Conservation (phyloP, 2,113 vertebrate genomes). For the Fregetta grallaria region DNA sequence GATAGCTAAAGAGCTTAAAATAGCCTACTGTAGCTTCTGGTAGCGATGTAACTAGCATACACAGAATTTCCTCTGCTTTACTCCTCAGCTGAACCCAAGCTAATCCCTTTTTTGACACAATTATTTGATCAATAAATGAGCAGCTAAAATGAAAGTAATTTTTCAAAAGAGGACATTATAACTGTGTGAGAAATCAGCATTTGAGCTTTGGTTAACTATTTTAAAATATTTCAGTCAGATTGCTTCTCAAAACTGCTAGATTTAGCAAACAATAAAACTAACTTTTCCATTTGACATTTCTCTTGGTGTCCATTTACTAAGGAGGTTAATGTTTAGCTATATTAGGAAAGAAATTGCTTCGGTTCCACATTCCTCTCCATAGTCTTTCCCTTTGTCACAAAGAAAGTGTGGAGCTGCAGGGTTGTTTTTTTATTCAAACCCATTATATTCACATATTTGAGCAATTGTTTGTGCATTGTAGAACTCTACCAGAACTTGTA, state of each 20-base stretch:
- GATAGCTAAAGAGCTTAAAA: neutral
- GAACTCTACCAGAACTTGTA: neutral
- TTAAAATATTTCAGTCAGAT: neutral
- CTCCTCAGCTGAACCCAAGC: neutral
- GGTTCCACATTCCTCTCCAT: neutral
- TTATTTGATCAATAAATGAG: constrained; percentile 18
- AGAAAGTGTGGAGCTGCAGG: neutral
- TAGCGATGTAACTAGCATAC: neutral
- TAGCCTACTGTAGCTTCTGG: neutral
- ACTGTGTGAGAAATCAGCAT: neutral
- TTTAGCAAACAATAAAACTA: neutral
- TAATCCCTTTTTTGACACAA: constrained; percentile 1
- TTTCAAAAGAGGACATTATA: neutral
- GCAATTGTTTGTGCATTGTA: neutral
- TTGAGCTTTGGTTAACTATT: neutral
- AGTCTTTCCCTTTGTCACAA: neutral
- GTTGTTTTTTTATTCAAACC: neutral
- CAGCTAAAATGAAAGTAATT: neutral
- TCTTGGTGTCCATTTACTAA: neutral
- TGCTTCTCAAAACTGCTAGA: neutral
- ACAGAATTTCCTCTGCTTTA: neutral
- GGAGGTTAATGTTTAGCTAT: neutral
- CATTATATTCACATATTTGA: neutral
- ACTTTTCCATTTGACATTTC: neutral
- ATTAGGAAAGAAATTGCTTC: neutral